phyloP scores from a whole-genome alignment of 2,888 invertebrate species.

The Uloborus plumipes region DNA sequence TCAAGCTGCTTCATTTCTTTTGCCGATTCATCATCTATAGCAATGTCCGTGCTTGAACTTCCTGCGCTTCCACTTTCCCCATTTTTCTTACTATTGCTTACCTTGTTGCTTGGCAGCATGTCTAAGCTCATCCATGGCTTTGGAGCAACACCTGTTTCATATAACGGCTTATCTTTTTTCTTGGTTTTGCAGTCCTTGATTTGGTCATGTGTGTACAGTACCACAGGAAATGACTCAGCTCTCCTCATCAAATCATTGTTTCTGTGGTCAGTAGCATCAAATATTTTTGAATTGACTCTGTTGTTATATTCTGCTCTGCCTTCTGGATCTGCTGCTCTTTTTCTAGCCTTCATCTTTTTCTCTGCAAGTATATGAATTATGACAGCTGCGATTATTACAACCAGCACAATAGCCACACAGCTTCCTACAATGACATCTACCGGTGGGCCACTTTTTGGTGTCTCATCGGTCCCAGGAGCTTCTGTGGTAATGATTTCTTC shows the following conservation, averaged over 20 bases:
- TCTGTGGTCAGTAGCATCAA: neutral
- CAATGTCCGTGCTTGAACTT: constrained; percentile 22
- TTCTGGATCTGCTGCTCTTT: neutral
- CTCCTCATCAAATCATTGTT: constrained; percentile 10
- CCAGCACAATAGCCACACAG: neutral
- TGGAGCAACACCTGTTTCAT: constrained; percentile 5
- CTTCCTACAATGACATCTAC: constrained; percentile 16
- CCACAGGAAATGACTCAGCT: constrained; percentile 42
- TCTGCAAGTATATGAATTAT: neutral
- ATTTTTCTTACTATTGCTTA: neutral
- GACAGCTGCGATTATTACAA: neutral
- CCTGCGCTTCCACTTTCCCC: constrained; percentile 3
- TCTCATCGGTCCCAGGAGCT: too few species aligned
- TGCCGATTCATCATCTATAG: neutral
- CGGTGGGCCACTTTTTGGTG: neutral
- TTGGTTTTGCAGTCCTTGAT: constrained; percentile 34
- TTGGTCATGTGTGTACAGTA: constrained; percentile 50
- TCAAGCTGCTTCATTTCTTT: constrained; percentile 24
- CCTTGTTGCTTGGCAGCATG: constrained; percentile 2
- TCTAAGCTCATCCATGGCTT: constrained; percentile 47
- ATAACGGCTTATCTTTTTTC: constrained; percentile 30
- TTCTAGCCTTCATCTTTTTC: neutral
- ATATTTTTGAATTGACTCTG: neutral
- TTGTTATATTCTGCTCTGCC: neutral
- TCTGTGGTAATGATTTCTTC: neutral